A percentile compares a stretch with the other conserved stretches of the same genome.
phyloP scores from a whole-genome alignment of 2,888 invertebrate genomes.

The Ennomos fuscantarius region DNA sequence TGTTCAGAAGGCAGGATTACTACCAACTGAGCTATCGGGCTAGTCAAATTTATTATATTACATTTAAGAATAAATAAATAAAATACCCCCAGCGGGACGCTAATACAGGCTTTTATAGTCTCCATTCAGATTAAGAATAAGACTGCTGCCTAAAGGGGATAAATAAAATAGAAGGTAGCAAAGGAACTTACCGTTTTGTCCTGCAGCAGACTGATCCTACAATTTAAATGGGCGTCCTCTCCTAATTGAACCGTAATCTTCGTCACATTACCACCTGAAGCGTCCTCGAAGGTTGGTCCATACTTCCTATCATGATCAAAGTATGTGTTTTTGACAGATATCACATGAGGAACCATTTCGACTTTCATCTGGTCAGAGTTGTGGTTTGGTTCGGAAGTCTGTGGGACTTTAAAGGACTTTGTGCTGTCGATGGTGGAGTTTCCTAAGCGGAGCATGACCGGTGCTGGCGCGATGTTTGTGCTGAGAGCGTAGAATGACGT shows the following conservation, averaged over 20 bases:
- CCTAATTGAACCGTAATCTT: conserved; percentile 91
- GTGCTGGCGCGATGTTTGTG: conserved; percentile 71
- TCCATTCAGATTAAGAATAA: no score
- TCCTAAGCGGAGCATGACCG: conserved; percentile 76
- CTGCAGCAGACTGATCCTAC: conserved; percentile 89
- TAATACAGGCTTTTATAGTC: no score
- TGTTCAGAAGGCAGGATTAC: no score
- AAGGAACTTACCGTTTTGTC: conserved; percentile 88
- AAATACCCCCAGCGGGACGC: neutral
- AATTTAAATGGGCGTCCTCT: conserved; percentile 89
- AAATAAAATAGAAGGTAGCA: no score
- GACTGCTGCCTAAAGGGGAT: no score
- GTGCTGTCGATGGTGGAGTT: conserved; percentile 82
- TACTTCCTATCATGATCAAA: conserved; percentile 85
- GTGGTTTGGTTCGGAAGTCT: conserved; percentile 53
- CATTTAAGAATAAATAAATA: neutral
- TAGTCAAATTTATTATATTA: neutral
- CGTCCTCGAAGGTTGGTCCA: conserved; percentile 89
- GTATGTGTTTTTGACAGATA: conserved; percentile 72
- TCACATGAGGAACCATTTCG: conserved; percentile 70
- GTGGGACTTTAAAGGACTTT: conserved; percentile 80
- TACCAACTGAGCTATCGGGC: no score
- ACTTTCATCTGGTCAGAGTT: conserved; percentile 33
- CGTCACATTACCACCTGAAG: conserved; percentile 84
- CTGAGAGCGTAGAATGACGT: conserved; percentile 76